Base-by-base conservation (phyloP, 2,888 invertebrate genomes). In the Mermis nigrescens region DNA sequence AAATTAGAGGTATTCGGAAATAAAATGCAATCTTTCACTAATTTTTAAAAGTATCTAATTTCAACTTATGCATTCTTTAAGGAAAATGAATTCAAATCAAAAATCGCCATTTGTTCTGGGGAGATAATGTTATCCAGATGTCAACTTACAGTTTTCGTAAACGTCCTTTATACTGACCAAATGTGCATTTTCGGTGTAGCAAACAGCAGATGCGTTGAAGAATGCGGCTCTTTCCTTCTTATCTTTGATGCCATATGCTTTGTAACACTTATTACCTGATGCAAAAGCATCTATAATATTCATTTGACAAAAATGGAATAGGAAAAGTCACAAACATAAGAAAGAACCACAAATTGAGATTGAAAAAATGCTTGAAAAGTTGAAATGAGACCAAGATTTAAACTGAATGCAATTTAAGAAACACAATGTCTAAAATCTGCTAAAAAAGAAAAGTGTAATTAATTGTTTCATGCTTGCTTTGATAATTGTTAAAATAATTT, bases 111-210 rank as follows among this genome's bases (percentile, higher is more conserved):
- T n/a, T n/a, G n/a, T n/a, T n/a, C n/a, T n/a, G n/a, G n/a, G n/a
- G n/a, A n/a, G n/a, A n/a, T n/a, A n/a, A n/a, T n/a, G n/a, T n/a
- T n/a, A n/a, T n/a, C n/a, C n/a, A n/a, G n/a, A n/a, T n/a, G n/a
- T n/a, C n/a, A 7, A 48, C 51, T 53, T 29, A 53, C 54, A 31
- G 22, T 53, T 53, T 29, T 53, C 54, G 54, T 19, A 53, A 53
- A 27, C 7, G 31, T 53, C 31, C 31, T 53, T 7, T 29, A 53
- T 53, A 29, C 54, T 53, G 54, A 53, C 54, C 22, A 53, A 24
- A 53, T 27, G 7, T 15, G 54, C 54, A 3, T 29, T 29, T 7
- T 27, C 12, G 4, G 7, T 29, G 3, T 15, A 29, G 31, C 54
- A 53, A 15, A 7, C 22, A 3, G 4, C 12, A 4, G 27, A 31